Evolutionary conservation across 2,113 vertebrate genomes (phyloP).

Genomic region (Pachycephala philippinensis): DNA sequence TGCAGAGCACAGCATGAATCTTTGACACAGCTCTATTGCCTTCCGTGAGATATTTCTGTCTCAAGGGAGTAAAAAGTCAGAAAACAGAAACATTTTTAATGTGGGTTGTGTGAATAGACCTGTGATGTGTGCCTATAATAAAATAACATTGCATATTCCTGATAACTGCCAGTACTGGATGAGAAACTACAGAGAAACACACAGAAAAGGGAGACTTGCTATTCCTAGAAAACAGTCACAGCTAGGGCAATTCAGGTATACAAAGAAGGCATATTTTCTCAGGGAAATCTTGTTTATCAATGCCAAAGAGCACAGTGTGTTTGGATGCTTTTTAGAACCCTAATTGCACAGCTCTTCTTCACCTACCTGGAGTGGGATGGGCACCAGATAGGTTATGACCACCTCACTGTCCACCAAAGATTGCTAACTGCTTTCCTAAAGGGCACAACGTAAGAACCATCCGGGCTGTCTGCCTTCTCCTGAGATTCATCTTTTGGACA

Average conservation of each 20-base stretch:
- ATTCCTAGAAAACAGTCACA: not conserved
- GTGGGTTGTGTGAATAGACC: not conserved
- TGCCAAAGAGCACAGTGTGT: not conserved
- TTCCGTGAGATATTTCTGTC: not conserved
- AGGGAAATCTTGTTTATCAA: not conserved
- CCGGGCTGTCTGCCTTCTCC: not conserved
- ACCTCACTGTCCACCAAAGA: not conserved
- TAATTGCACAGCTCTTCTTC: not conserved
- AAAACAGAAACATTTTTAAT: constrained; percentile 16
- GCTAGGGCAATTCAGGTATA: not conserved
- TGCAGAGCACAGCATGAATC: not conserved
- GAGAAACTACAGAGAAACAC: not conserved
- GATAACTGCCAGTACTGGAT: not conserved
- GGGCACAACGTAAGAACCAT: not conserved
- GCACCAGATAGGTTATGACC: not conserved
- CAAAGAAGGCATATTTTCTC: not conserved
- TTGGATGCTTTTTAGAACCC: not conserved
- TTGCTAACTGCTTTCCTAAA: not conserved
- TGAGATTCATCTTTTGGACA: not conserved
- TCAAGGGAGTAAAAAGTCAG: not conserved
- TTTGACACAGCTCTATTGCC: not conserved
- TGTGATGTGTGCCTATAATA: not conserved
- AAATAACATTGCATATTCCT: not conserved
- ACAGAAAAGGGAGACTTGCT: not conserved
- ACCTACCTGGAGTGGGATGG: not conserved